Evolutionary conservation across 2,888 invertebrate genomes (phyloP), one percentile per base, ranked within the genome.

Genomic region (Eupithecia subfuscata): DNA sequence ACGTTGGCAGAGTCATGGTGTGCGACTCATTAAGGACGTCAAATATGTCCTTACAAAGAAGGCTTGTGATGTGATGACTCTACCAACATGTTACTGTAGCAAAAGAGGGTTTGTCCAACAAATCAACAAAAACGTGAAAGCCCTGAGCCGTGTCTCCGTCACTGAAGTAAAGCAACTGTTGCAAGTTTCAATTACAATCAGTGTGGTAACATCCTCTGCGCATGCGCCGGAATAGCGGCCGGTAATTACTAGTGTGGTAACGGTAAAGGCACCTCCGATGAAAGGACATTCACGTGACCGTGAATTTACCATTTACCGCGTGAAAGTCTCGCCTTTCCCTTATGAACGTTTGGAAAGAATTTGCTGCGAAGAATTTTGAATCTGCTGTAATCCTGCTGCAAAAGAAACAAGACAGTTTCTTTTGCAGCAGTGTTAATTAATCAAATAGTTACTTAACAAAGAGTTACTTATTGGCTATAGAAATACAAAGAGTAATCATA

Each of bases 171-270:
- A 75, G 70, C 72, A 64, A 85, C 84, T 88, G 87, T 87, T 87
- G 79, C 81, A 88, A 84, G 88, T 89, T 88, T 89, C 88, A 81
- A 87, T 90, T 89, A 88, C 89, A 88, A 83, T 84, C 80, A 82
- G 82, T 84, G 84, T 84, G 82, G 90, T 88, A 90, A 91, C 85
- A 88, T 90, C 89, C 89, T 87, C 82, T 60, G 25, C 78, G 74
- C 64, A 60, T 69, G 78, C 78, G 79, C 81, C 81, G 80, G 80
- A 78, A 75, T 79, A 67, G 74, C 64, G 69, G 68, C 37, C 68
- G 37, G 78, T 79, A 80, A 79, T 81, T 79, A 74, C 76, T 60
- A 37, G 71, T 80, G 80, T 80, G 77, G 76, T 75, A 78, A 78
- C 56, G 65, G 64, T 65, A 64, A 76, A 79, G 77, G 75, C 56